Evolutionary conservation across 23 tunicate genomes (phyloP).

Genomic region (Ciona savignyi): DNA sequence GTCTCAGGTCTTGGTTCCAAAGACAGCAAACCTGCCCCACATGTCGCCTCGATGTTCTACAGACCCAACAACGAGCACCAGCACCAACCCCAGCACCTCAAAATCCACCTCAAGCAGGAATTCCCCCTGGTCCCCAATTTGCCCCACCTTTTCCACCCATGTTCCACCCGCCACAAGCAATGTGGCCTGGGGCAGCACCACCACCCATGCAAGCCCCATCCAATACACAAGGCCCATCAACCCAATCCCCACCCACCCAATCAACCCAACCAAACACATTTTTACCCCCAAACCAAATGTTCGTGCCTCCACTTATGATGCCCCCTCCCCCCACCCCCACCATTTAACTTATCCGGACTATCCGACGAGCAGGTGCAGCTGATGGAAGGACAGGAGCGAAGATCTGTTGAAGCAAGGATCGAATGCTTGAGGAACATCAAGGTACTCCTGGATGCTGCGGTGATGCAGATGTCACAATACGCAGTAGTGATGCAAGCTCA

Average conservation of each 20-base stretch:
- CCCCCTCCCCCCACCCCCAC: constrained; percentile 72
- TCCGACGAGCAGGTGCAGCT: constrained; percentile 61
- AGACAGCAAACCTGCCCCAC: constrained; percentile 99
- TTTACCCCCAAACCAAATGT: constrained; percentile 9
- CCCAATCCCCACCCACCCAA: constrained; percentile 7
- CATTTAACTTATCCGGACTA: constrained; percentile 51
- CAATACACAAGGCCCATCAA: constrained; percentile 22
- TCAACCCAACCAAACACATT: too few relatives aligned
- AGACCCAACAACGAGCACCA: constrained; percentile 22
- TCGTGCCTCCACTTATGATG: constrained; percentile 34
- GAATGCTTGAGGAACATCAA: constrained; percentile 78
- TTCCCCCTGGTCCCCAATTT: constrained; percentile 4
- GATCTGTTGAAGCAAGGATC: constrained; percentile 63
- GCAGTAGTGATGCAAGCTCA: constrained; percentile 33
- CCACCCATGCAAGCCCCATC: constrained; percentile 6
- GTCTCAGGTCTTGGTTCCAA: constrained; percentile 98
- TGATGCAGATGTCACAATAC: constrained; percentile 61
- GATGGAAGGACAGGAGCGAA: constrained; percentile 78
- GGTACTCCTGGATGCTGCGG: constrained; percentile 76
- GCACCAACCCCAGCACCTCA: constrained; percentile 24
- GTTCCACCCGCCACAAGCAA: background rate
- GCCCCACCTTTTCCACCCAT: background rate
- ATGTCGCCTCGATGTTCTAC: constrained; percentile 84
- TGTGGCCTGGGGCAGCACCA: constrained; percentile 2
- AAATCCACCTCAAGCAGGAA: constrained; percentile 1